Evolutionary conservation across 64 coral and sea anemone genomes (phyloP), one percentile per base, ranked within the genome.

Genomic region (Hydrozoanthus tunicans): DNA sequence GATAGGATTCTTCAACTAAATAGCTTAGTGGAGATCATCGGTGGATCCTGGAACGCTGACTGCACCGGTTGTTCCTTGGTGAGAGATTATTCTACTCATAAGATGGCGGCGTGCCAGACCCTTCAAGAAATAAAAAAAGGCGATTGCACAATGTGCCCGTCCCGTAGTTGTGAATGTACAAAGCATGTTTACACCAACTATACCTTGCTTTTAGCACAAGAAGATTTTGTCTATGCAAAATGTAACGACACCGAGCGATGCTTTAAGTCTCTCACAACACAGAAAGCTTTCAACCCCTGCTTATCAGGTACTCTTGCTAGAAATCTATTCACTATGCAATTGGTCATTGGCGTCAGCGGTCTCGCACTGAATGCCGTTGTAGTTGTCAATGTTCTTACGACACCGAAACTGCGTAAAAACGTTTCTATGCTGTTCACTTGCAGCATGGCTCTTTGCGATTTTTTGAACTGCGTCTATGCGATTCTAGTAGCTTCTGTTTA

Each of bases 381-480:
- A 25, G 54, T 88, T 58, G 56, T 15, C 9, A 88, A 74, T 54
- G 14, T 88, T 73, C n/a, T 74, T 74, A 25, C 67, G 17, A 60
- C 84, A 15, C 67, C 17, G 69, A 73, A 73, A 74, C 53, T 88
- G 56, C 68, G 84, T 23, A 26, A 58, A 60, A 74, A 74, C 53
- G 84, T 88, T 43, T 88, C 84, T 12, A 58, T 88, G 68, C 68
- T 88, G 0, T 74, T 88, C 3, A 88, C 84, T 26, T 73, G 84
- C 53, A 88, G 74, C n/a, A 74, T 88, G 84, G 84, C 84, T 26
- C 14, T 88, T 23, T 73, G 84, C 6, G 84, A 88, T 24, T 88
- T 88, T 60, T 58, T 88, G 59, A 88, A 59, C 52, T 73, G 84
- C 11, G 11, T 70, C 56, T 88, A 88, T 58, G 70, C 84, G 43